Percentiles rank a stretch among this genome's conserved stretches.
Evolutionary conservation across 2,888 invertebrate species (phyloP).

Genomic region (Drosophila pseudotakahashii): DNA sequence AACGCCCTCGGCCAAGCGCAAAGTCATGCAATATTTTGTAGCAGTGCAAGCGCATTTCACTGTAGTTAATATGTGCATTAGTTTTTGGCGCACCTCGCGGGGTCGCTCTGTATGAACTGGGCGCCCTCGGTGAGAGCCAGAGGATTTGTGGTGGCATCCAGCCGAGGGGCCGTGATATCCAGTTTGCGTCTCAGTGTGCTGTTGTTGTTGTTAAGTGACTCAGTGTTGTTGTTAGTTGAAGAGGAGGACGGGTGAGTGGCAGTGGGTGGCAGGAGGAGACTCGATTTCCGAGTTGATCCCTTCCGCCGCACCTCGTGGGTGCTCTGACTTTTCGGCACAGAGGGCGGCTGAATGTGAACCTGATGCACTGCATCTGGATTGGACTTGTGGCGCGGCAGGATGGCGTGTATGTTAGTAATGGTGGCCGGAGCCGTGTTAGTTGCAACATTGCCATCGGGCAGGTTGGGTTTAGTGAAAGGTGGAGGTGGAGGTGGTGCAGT

Average conservation of each 20-base stretch:
- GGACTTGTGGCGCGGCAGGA: constrained; percentile 61
- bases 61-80: constrained; percentile 34
- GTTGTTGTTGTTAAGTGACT: constrained; percentile 51
- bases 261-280: constrained; percentile 23
- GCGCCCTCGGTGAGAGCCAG: constrained; percentile 85
- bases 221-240: constrained; percentile 41
- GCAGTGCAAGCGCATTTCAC: constrained; percentile 39
- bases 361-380: constrained; percentile 63
- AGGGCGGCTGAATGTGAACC: constrained; percentile 28
- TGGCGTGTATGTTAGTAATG: constrained; percentile 69
- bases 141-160: constrained; percentile 86
- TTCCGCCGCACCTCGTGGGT: constrained; percentile 69
- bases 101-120: constrained; percentile 81
- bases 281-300: constrained; percentile 39
- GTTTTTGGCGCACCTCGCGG: constrained; percentile 82
- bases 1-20: constrained; percentile 38
- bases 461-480: constrained; percentile 21
- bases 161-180: constrained; percentile 85
- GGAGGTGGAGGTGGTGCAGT: constrained; percentile 38
- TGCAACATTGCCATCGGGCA: constrained; percentile 21
- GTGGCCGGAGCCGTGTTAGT: constrained; percentile 59
- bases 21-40: constrained; percentile 45
- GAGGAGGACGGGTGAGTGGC: constrained; percentile 14
- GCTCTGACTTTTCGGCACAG: constrained; percentile 72
- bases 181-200: constrained; percentile 82